Conservation (phyloP, 2,113 vertebrate species). For the Sapayoa aenigma region DNA sequence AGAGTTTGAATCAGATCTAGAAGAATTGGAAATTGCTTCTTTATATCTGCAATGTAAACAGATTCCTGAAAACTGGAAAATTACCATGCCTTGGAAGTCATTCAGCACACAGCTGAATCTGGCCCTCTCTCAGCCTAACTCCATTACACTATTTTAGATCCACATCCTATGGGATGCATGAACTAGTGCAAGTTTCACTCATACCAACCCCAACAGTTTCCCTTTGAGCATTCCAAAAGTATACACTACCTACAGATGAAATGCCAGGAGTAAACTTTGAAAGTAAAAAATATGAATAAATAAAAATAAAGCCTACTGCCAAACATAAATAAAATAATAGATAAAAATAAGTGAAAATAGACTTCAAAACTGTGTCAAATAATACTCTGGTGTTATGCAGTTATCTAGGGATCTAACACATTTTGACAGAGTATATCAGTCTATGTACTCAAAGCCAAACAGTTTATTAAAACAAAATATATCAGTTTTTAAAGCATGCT, state of each 20-base stretch:
- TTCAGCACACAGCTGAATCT: not conserved
- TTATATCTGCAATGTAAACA: not conserved
- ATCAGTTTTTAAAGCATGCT: slow-evolving; percentile 59
- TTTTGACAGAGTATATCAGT: slow-evolving; percentile 64
- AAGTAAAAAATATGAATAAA: slow-evolving; percentile 28
- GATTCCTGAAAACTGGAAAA: not conserved
- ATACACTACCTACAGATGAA: not conserved
- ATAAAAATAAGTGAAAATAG: slow-evolving; percentile 41
- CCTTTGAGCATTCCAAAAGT: not conserved
- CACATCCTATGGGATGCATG: rapidly evolving
- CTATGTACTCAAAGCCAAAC: slow-evolving; percentile 54
- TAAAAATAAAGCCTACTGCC: slow-evolving; percentile 16
- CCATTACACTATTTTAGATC: not conserved
- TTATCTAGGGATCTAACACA: slow-evolving; percentile 65
- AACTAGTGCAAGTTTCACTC: not conserved
- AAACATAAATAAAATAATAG: slow-evolving; percentile 62
- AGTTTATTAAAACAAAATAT: slow-evolving; percentile 69
- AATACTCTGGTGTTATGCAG: slow-evolving; percentile 51
- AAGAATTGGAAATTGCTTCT: not conserved
- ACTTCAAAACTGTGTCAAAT: slow-evolving; percentile 62
- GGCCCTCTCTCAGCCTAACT: not conserved
- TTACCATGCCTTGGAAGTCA: not conserved
- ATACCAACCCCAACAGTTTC: not conserved
- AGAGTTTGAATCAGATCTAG: not conserved
- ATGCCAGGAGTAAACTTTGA: not conserved